Evolutionary conservation across 2,888 invertebrate genomes (phyloP), one percentile per base, ranked within the genome.

Genomic region (Troilus luridus): DNA sequence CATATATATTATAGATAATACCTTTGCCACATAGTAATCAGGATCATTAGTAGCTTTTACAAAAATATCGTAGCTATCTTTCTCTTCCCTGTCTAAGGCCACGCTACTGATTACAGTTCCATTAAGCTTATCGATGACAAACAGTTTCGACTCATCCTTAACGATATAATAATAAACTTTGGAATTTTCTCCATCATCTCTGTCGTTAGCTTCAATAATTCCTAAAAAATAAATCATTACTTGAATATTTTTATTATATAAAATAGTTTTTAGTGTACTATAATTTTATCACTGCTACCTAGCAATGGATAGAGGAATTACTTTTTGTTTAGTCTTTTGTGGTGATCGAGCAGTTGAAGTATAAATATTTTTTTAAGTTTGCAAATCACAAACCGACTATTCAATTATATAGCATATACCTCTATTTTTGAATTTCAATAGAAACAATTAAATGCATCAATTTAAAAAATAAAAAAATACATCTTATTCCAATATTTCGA

Each of bases 41-140:
- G 97, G 96, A 93, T 97, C 97, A 93, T 98, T 98, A 92, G 97
- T 97, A 0, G 98, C 98, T 93, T 97, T 95, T 89, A 98, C 95
- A 85, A 96, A 96, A 72, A 98, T 95, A 6, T 96, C 95, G 94
- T 98, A 98, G 19, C 96, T 96, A 81, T 96, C 96, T 91, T 96
- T 96, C 89, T 95, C 95, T 94, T 98, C 98, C 91, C 98, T 95
- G 94, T 98, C 98, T 93, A 98, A 96, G 6, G 96, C 96, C 92
- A 96, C 96, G 93, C 97, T 97, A 5, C 98, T 96, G 93, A 96
- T 96, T 90, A 98, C 95, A 92, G 96, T 96, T 0, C 98, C 98
- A 62, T 97, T 97, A 0, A 96, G 96, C 93, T 97, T 96, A 94
- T 98, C 97, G 19, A 98, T 95, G 90, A 96, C 96, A 94, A 98